Conservation (phyloP, 2,113 vertebrate genomes). For the Cacatua alba region DNA sequence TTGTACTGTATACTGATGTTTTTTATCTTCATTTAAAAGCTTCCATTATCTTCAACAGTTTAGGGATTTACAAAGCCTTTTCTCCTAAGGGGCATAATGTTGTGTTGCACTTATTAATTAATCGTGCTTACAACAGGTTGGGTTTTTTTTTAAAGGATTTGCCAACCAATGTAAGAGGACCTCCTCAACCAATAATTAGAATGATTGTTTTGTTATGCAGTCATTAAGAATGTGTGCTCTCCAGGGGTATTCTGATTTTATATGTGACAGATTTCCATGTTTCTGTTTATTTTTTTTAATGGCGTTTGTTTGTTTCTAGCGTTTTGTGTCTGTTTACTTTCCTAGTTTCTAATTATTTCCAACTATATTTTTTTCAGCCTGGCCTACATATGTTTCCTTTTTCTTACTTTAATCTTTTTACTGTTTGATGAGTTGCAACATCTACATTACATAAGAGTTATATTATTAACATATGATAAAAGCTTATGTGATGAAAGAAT, state of each 20-base stretch:
- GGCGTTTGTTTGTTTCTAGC: conserved; percentile 18
- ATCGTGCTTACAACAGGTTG: not conserved
- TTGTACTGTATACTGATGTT: not conserved
- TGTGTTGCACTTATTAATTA: not conserved
- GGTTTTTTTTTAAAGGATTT: not conserved
- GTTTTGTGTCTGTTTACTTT: conserved; percentile 44
- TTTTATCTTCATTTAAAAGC: not conserved
- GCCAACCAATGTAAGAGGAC: conserved; percentile 22
- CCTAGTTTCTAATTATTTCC: conserved; percentile 30
- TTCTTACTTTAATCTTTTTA: conserved; percentile 51
- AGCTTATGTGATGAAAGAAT: conserved; percentile 40
- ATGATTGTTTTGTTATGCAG: conserved; percentile 22
- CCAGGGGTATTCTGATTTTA: conserved; percentile 37
- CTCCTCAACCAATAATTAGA: conserved; percentile 43
- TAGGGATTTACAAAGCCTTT: not conserved
- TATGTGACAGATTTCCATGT: conserved; percentile 19
- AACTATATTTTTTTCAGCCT: not conserved
- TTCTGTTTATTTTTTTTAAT: conserved; percentile 47
- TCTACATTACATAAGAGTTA: conserved; percentile 46
- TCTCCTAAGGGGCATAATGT: not conserved
- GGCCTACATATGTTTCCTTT: conserved; percentile 49
- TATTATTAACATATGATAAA: conserved; percentile 51
- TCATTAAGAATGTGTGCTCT: conserved; percentile 34
- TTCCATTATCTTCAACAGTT: not conserved
- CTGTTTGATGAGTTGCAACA: conserved; percentile 44